Percentiles rank a stretch among this genome's conserved stretches.
phyloP scores from a whole-genome alignment of 1,140 invertebrate genomes.

The Achroia grisella region DNA sequence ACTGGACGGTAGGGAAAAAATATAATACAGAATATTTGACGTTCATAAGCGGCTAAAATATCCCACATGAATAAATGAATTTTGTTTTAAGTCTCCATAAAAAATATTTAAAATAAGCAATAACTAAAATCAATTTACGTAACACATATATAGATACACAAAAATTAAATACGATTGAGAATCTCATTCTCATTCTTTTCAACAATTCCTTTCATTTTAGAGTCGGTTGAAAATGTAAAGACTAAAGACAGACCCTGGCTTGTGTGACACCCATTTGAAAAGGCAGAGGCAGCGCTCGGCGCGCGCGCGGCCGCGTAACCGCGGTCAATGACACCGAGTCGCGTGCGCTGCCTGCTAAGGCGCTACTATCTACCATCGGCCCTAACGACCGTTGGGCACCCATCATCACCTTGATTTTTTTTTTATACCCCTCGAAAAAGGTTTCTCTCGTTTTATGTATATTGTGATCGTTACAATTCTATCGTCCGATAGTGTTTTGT shows the following conservation, averaged over 20 bases:
- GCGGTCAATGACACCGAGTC: slow-evolving; percentile 17
- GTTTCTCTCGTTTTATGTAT: background rate
- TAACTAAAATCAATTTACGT: too few relatives aligned
- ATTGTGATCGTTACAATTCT: background rate
- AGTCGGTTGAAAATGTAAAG: background rate
- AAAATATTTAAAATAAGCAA: too few relatives aligned
- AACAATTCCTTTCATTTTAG: too few relatives aligned
- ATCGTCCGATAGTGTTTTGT: too few relatives aligned
- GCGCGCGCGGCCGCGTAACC: slow-evolving; percentile 6
- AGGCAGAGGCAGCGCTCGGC: slow-evolving; percentile 13
- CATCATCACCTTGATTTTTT: slow-evolving; percentile 9
- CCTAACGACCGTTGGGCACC: slow-evolving; percentile 1
- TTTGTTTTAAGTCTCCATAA: too few relatives aligned
- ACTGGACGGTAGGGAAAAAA: too few relatives aligned
- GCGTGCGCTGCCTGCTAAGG: slow-evolving; percentile 31
- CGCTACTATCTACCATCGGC: slow-evolving; percentile 1
- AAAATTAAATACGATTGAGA: too few relatives aligned
- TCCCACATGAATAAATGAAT: too few relatives aligned
- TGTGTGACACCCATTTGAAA: slow-evolving; percentile 1
- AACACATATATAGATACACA: too few relatives aligned
- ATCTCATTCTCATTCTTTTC: too few relatives aligned
- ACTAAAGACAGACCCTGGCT: background rate
- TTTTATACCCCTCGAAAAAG: background rate
- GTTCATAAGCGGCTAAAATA: too few relatives aligned
- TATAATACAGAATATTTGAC: too few relatives aligned